phyloP scores from a whole-genome alignment of 2,113 vertebrate genomes.

The Tretioscincus oriximinensis region DNA sequence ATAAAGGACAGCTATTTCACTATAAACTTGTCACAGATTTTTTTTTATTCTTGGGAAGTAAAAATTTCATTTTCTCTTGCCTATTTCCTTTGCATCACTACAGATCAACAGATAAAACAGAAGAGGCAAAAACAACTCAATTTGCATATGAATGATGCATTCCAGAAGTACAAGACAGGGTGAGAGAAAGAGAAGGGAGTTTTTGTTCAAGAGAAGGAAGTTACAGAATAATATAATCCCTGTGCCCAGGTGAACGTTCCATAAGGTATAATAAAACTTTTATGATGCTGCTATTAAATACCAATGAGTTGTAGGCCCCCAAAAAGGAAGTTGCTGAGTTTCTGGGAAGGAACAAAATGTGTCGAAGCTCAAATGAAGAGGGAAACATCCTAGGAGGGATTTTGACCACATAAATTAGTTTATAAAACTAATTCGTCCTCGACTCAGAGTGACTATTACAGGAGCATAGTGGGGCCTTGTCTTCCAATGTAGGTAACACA shows the following conservation, averaged over 20 bases:
- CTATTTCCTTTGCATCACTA: background rate
- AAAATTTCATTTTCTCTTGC: background rate
- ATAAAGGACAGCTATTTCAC: background rate
- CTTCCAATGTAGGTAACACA: too few relatives aligned
- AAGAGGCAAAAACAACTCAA: background rate
- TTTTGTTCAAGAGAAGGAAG: background rate
- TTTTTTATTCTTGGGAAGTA: background rate
- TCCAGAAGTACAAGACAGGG: background rate
- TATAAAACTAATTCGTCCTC: too few relatives aligned
- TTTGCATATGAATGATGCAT: background rate
- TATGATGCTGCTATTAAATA: slow-evolving; percentile 7
- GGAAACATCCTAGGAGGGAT: background rate
- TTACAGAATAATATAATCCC: background rate
- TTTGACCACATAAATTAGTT: too few relatives aligned
- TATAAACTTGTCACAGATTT: background rate
- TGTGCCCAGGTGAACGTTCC: background rate
- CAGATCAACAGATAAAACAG: background rate
- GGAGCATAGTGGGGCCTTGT: too few relatives aligned
- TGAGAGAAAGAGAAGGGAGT: background rate
- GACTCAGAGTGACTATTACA: too few relatives aligned
- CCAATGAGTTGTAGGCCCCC: background rate
- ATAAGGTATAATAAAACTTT: background rate
- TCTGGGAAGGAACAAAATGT: background rate
- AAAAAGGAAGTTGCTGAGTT: background rate
- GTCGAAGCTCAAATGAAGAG: background rate